Base-by-base conservation (phyloP, 2,888 invertebrate genomes). In the Patella pellucida region DNA sequence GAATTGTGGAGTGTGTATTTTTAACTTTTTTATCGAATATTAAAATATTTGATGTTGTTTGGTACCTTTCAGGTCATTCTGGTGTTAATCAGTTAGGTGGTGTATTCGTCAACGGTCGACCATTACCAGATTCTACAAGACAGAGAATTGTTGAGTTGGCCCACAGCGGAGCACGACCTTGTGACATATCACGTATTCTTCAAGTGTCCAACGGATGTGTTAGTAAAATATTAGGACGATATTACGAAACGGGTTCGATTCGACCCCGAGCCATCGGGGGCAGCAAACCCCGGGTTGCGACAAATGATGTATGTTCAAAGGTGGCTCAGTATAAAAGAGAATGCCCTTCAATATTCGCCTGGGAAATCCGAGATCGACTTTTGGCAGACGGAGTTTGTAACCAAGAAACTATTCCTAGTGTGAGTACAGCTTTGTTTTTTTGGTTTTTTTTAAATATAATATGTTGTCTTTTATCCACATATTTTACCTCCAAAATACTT, bases 71-170 rank as follows among this genome's bases (percentile, higher is more conserved):
- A 97, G 97, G 97, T 88, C 97, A 98, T 93, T 97, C 97, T 69
- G 98, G 98, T 83, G 97, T 98, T 67, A 98, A 98, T 93, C 98
- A 98, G 92, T 93, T 98, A 84, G 98, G 98, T 71, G 98, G 98
- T 69, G 97, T 98, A 76, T 98, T 98, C 91, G 98, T 98, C 12
- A 98, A 98, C 91, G 98, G 98, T 0, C 94, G 98, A 16, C 98
- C 98, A 2, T 93, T 98, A 78, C 98, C 98, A 2, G 97, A 98
- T 90, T 97, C 96, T 87, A 96, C 98, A 27, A 93, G 98, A 78
- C 94, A 97, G 82, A 93, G 97, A 80, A 98, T 98, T 83, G 98
- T 98, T 1, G 97, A 98, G 91, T 93, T 98, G 88, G 98, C 98
- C 50, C 93, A 97, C 86, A 94, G 97, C 92, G 98, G 98, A 0